Conservation (phyloP, 2,113 vertebrate species). For the Colistium nudipinnis region DNA sequence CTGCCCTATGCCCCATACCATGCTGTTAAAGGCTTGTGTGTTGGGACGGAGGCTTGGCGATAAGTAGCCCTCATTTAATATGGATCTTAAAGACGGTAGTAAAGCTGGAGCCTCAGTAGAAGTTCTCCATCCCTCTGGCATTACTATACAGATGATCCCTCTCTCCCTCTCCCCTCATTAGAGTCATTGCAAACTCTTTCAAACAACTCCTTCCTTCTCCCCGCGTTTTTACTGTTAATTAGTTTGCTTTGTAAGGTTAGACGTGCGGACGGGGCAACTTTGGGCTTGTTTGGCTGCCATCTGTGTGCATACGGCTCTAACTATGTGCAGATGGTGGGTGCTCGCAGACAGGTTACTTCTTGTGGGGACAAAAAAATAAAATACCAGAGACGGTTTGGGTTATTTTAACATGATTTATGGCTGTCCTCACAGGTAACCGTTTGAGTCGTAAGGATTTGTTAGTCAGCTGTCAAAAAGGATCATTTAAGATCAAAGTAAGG, state of each 20-base stretch:
- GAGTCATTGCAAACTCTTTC: conserved; percentile 88
- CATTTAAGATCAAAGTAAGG: conserved; percentile 77
- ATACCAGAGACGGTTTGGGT: conserved; percentile 89
- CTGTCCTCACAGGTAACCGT: conserved; percentile 91
- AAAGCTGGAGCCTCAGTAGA: conserved; percentile 77
- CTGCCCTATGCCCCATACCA: conserved; percentile 55
- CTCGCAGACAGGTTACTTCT: conserved; percentile 96
- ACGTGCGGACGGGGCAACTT: conserved; percentile 93
- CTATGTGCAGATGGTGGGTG: conserved; percentile 96
- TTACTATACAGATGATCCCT: conserved; percentile 62
- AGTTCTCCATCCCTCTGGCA: conserved; percentile 49
- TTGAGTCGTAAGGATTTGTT: conserved; percentile 94
- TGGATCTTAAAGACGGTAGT: conserved; percentile 77
- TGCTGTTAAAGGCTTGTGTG: conserved; percentile 73
- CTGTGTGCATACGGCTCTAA: conserved; percentile 93
- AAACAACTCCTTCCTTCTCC: conserved; percentile 88
- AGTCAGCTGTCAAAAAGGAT: conserved; percentile 89
- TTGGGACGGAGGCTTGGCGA: conserved; percentile 73
- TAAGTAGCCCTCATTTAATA: conserved; percentile 79
- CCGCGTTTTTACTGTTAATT: conserved; percentile 89
- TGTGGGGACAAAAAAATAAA: conserved; percentile 76
- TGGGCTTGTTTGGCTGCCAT: conserved; percentile 90
- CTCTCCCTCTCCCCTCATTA: conserved; percentile 76
- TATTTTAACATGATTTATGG: conserved; percentile 99
- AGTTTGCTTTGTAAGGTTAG: conserved; percentile 96